Percentiles rank a stretch among this genome's conserved stretches.
Evolutionary conservation across 2,888 invertebrate genomes (phyloP).

Genomic region (Calliphora vomitoria): DNA sequence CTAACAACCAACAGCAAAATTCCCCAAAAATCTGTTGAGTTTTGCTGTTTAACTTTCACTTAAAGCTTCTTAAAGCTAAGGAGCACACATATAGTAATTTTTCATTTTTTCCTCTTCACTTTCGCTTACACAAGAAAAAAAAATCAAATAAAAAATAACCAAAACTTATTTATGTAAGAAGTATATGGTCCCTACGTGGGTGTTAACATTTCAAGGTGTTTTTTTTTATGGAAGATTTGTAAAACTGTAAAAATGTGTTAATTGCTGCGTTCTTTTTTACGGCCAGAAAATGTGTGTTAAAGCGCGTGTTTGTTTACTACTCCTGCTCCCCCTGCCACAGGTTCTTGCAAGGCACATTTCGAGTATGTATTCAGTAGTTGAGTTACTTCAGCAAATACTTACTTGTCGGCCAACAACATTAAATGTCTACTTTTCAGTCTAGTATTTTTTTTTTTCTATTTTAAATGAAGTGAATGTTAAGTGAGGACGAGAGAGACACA

Average conservation of each 20-base stretch:
- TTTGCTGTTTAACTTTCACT: conserved; percentile 46
- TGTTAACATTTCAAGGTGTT: conserved; percentile 57
- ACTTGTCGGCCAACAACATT: conserved; percentile 25
- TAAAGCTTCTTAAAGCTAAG: conserved; percentile 47
- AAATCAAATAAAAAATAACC: neutral
- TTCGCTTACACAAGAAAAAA: neutral
- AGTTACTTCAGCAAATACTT: conserved; percentile 42
- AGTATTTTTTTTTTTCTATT: neutral
- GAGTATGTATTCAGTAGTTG: conserved; percentile 2
- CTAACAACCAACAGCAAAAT: neutral
- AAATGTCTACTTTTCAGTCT: conserved; percentile 15
- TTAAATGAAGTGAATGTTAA: conserved; percentile 27
- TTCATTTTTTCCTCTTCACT: neutral
- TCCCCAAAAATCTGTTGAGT: conserved; percentile 19
- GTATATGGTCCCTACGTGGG: conserved; percentile 29
- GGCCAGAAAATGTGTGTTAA: neutral
- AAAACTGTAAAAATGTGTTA: conserved; percentile 61
- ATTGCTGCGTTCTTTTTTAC: conserved; percentile 46
- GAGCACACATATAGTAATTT: conserved; percentile 1
- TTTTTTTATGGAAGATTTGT: conserved; percentile 34
- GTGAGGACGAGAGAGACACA: neutral
- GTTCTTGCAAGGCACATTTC: conserved; percentile 1
- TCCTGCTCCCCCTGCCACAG: neutral
- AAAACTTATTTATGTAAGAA: conserved; percentile 36
- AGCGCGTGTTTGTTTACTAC: neutral